Percentiles rank a stretch among this genome's conserved stretches.
Conservation (phyloP, 2,888 invertebrate genomes). For the Agrotis puta region DNA sequence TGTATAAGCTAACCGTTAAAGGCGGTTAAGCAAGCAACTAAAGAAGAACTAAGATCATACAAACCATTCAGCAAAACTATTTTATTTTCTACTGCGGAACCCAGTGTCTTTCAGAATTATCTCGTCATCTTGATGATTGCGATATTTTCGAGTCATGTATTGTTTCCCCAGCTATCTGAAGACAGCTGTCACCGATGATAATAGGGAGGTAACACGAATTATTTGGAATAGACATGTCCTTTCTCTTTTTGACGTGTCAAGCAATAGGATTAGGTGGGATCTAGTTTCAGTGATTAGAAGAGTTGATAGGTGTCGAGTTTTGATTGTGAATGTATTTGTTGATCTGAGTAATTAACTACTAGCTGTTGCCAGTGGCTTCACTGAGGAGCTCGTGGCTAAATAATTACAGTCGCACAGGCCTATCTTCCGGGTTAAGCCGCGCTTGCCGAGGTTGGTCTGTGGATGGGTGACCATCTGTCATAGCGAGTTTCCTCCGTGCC, state of each 20-base stretch:
- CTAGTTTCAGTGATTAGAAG: constrained; percentile 34
- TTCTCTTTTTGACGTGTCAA: constrained; percentile 69
- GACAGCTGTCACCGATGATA: constrained; percentile 82
- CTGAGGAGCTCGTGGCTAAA: no score
- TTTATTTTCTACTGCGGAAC: constrained; percentile 34
- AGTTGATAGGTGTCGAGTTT: constrained; percentile 5
- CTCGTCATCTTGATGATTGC: constrained; percentile 53
- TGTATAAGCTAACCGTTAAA: not conserved
- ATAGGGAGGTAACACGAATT: constrained; percentile 71
- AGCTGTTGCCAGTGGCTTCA: no score
- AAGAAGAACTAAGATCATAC: not conserved
- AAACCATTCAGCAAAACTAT: not conserved
- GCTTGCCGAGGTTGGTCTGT: no score
- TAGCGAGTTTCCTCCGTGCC: no score
- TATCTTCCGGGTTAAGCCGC: no score
- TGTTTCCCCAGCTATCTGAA: constrained; percentile 76
- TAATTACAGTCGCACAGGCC: no score
- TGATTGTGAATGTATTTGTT: not conserved
- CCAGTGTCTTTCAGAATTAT: constrained; percentile 40
- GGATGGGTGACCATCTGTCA: no score
- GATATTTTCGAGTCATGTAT: constrained; percentile 66
- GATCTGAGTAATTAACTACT: no score
- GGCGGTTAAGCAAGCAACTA: not conserved
- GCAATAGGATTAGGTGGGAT: constrained; percentile 53
- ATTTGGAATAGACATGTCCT: constrained; percentile 69